phyloP scores from a whole-genome alignment of 2,113 vertebrate species.

The Hemiscyllium ocellatum region DNA sequence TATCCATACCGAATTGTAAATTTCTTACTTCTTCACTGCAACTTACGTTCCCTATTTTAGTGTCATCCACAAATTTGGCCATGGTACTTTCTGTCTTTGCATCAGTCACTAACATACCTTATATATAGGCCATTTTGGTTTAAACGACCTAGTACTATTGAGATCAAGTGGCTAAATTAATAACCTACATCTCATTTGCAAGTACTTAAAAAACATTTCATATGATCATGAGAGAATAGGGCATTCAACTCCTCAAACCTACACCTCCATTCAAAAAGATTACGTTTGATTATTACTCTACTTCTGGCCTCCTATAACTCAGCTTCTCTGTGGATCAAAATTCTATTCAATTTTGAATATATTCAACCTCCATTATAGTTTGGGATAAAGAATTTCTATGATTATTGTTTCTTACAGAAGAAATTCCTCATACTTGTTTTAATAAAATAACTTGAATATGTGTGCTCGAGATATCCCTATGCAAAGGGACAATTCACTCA shows the following conservation, averaged over 20 bases:
- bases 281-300: neutral
- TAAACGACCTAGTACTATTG: neutral
- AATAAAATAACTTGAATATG: neutral
- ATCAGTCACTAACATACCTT: neutral
- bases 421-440: neutral
- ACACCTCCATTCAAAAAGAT: neutral
- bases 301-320: neutral
- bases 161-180: neutral
- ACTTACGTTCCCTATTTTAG: too few species aligned
- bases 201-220: neutral
- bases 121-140: neutral
- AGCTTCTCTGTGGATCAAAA: neutral
- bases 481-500: neutral
- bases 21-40: too few species aligned
- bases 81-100: too few species aligned
- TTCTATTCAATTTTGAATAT: neutral
- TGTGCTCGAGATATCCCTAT: neutral
- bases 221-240: neutral
- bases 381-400: neutral
- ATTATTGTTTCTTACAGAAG: neutral
- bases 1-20: too few species aligned
- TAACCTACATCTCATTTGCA: neutral
- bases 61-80: too few species aligned
- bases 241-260: neutral
- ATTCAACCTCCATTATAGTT: neutral